Conservation (phyloP, 2,797 vertebrate species). For the Coregonus sp. region DNA sequence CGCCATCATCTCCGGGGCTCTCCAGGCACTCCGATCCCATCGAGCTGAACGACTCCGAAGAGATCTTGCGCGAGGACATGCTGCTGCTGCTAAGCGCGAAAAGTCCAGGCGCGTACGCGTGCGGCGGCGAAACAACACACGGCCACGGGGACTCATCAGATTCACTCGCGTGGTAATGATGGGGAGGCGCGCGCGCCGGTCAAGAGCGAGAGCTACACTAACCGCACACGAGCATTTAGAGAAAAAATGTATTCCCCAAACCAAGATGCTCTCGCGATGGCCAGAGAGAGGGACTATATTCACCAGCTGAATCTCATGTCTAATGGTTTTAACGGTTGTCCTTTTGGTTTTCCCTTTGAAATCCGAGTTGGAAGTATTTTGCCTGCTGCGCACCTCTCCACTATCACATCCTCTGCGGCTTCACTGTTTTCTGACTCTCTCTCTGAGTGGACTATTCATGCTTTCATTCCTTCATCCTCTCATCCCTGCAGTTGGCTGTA, state of each 20-base stretch:
- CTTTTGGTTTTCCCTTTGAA: constrained; percentile 4
- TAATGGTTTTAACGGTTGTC: not conserved
- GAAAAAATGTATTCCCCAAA: constrained; percentile 4
- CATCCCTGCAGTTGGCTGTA: not conserved
- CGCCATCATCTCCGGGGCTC: constrained; percentile 85
- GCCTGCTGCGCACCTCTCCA: constrained; percentile 18
- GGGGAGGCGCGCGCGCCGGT: constrained; percentile 4
- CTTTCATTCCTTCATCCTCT: constrained; percentile 15
- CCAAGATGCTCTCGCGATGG: not conserved
- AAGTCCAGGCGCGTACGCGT: constrained; percentile 52
- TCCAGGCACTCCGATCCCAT: constrained; percentile 92
- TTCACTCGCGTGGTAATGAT: constrained; percentile 31
- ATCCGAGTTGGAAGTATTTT: constrained; percentile 41
- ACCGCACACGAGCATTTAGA: constrained; percentile 9
- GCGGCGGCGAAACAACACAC: constrained; percentile 34
- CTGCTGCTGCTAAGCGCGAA: constrained; percentile 44
- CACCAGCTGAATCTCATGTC: not conserved
- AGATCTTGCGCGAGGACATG: constrained; percentile 91
- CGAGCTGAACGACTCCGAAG: constrained; percentile 96
- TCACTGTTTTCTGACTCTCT: constrained; percentile 30
- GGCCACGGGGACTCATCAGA: constrained; percentile 78
- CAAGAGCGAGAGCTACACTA: not conserved
- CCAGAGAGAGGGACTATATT: not conserved
- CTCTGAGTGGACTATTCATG: constrained; percentile 17
- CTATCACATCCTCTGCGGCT: constrained; percentile 48